These are phyloP conservation scores for Latrodectus elegans DNA, from an alignment of 2,888 invertebrate species.

Conservation along the genomic window DNA sequence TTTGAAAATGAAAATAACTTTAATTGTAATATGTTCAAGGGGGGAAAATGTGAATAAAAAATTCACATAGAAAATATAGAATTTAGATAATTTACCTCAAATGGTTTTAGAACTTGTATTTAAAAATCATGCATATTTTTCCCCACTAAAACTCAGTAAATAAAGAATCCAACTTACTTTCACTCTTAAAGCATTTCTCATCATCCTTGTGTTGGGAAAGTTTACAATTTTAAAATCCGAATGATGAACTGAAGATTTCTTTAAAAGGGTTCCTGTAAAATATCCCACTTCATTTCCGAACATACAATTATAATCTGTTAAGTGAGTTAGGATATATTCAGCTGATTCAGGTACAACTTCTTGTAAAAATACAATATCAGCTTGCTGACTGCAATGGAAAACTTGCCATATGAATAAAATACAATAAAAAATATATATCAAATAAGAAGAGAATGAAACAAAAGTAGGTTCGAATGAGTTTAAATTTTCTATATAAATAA, in stretches of 20 bases:
- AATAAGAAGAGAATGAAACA: no score
- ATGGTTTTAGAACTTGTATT: no score
- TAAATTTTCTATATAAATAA: no score
- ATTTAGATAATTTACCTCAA: no score
- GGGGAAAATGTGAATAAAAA: no score
- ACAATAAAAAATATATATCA: no score
- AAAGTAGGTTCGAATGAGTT: no score
- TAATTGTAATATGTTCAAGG: not conserved
- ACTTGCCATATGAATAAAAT: not conserved
- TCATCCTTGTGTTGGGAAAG: conserved; percentile 77
- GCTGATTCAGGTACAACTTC: conserved; percentile 78
- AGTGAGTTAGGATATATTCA: conserved; percentile 74
- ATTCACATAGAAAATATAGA: no score
- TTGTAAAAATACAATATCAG: conserved; percentile 79
- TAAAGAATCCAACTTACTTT: conserved; percentile 74
- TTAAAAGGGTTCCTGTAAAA: conserved; percentile 76
- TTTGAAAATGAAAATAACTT: conserved; percentile 22
- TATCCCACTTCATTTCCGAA: conserved; percentile 74
- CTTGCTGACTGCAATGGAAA: conserved; percentile 76
- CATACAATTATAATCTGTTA: conserved; percentile 76
- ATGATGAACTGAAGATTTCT: conserved; percentile 75
- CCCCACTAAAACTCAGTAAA: no score
- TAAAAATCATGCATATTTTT: no score
- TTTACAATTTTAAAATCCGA: conserved; percentile 76
- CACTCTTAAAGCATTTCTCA: conserved; percentile 77